phyloP scores from a whole-genome alignment of 2,113 vertebrate genomes.

The Xiphophorus couchianus region DNA sequence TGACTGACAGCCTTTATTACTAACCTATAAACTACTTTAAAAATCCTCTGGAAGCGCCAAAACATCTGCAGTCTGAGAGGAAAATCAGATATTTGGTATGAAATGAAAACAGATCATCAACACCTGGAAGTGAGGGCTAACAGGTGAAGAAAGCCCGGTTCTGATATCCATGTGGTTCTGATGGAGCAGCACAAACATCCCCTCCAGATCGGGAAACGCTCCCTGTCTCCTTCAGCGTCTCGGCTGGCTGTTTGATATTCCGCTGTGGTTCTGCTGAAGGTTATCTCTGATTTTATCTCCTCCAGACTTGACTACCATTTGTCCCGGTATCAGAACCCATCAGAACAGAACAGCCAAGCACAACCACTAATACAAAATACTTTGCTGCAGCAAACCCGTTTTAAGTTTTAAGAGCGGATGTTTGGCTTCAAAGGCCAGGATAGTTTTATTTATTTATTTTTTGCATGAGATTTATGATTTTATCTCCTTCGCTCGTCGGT shows the following conservation, averaged over 20 bases:
- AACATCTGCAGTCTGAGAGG: too few relatives aligned
- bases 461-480: background rate
- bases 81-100: too few relatives aligned
- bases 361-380: background rate
- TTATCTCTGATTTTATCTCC: conserved; percentile 1
- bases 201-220: background rate
- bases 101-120: too few relatives aligned
- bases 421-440: background rate
- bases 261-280: background rate
- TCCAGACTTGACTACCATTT: background rate
- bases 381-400: background rate
- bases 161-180: background rate
- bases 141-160: background rate
- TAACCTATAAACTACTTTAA: too few relatives aligned
- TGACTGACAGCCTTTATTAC: too few relatives aligned
- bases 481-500: background rate
- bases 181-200: background rate
- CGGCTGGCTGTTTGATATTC: background rate
- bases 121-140: background rate
- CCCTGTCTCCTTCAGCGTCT: background rate
- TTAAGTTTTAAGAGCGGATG: background rate
- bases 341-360: background rate
- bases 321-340: background rate
- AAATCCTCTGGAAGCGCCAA: too few relatives aligned
- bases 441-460: background rate